Evolutionary conservation across 2,797 vertebrate species (phyloP).

Genomic region (Craterocephalus amniculus): DNA sequence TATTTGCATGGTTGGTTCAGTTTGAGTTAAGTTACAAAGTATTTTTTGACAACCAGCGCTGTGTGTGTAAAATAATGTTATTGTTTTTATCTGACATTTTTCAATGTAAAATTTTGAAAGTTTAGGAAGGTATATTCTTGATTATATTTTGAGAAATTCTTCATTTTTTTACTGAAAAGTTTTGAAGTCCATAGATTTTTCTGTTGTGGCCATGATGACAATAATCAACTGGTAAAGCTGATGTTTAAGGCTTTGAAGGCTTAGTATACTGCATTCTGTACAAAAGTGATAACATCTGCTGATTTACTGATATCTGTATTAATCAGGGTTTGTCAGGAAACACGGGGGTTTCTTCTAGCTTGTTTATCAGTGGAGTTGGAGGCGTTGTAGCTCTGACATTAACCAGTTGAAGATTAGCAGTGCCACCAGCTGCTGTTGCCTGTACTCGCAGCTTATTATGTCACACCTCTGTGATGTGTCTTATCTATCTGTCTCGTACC

Average conservation of each 20-base stretch:
- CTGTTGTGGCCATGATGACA: background rate
- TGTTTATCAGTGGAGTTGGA: constrained; percentile 7
- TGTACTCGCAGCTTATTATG: constrained; percentile 27
- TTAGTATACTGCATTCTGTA: background rate
- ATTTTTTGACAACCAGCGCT: too few species aligned
- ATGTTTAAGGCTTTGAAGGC: too few species aligned
- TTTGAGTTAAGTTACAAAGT: background rate
- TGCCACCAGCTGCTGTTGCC: constrained; percentile 50
- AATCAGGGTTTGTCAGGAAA: background rate
- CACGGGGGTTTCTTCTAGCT: background rate
- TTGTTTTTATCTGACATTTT: background rate
- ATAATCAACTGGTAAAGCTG: too few species aligned
- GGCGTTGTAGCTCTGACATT: constrained; percentile 19
- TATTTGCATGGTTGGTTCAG: background rate
- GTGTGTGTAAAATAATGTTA: background rate
- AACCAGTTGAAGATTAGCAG: constrained; percentile 13
- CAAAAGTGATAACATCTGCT: background rate
- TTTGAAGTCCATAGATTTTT: background rate
- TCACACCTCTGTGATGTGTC: constrained; percentile 26
- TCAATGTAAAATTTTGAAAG: too few species aligned
- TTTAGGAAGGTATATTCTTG: too few species aligned
- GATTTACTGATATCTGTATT: background rate
- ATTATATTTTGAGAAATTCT: background rate
- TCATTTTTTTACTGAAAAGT: background rate
- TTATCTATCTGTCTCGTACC: constrained; percentile 9